phyloP scores from a whole-genome alignment of 2,888 invertebrate species.

The Sclerodermus sp. region DNA sequence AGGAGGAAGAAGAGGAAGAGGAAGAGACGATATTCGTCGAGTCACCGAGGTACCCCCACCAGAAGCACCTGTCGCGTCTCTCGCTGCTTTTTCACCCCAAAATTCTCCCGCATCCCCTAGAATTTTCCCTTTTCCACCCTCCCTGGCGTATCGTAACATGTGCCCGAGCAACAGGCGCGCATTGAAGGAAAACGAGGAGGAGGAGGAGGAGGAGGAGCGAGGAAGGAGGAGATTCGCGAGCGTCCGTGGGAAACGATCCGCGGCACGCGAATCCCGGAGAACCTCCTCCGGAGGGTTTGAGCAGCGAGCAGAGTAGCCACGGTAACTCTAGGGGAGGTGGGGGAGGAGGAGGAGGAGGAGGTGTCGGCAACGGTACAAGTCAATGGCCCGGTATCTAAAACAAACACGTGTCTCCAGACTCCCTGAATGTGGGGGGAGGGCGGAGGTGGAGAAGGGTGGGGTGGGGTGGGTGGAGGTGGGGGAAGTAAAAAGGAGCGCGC shows the following conservation, averaged over 20 bases:
- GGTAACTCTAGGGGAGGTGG: too few relatives aligned
- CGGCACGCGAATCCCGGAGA: too few relatives aligned
- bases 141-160: constrained; percentile 11
- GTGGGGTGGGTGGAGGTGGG: constrained; percentile 1
- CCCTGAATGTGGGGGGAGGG: constrained; percentile 20
- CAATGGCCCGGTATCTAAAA: constrained; percentile 55
- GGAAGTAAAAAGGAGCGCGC: constrained; percentile 1
- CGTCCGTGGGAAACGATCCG: constrained; percentile 30
- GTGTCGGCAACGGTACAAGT: too few relatives aligned
- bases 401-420: constrained; percentile 48
- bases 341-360: too few relatives aligned
- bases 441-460: constrained; percentile 10
- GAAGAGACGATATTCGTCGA: not conserved
- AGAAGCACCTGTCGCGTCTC: too few relatives aligned
- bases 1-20: not conserved
- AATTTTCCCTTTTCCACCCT: constrained; percentile 26
- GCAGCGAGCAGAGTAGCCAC: too few relatives aligned
- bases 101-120: too few relatives aligned
- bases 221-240: not conserved
- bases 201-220: not conserved
- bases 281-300: too few relatives aligned
- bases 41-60: not conserved
- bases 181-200: not conserved
- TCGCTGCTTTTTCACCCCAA: not conserved
- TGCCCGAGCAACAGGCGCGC: not conserved